phyloP scores from a whole-genome alignment of 2,888 invertebrate genomes.

The Eupeodes luniger region DNA sequence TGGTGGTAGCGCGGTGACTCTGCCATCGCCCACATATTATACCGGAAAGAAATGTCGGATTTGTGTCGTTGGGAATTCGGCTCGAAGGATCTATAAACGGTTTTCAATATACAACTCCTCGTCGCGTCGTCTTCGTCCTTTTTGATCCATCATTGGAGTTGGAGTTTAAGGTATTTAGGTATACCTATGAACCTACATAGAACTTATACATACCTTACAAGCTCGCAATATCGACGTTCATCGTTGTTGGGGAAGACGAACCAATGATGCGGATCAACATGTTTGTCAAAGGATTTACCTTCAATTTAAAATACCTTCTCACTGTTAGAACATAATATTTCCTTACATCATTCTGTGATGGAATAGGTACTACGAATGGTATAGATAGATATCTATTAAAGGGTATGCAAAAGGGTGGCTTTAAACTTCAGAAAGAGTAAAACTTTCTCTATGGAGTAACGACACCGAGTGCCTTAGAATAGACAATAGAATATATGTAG shows the following conservation, averaged over 20 bases:
- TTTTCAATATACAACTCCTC: conserved; percentile 57
- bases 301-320: conserved; percentile 66
- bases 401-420: background rate
- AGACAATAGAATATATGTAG: background rate
- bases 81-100: conserved; percentile 72
- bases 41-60: conserved; percentile 67
- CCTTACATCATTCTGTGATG: conserved; percentile 20
- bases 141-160: conserved; percentile 20
- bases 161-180: background rate
- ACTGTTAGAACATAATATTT: conserved; percentile 42
- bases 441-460: background rate
- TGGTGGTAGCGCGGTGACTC: background rate
- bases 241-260: conserved; percentile 17
- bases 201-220: background rate
- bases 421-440: background rate
- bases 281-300: conserved; percentile 70
- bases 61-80: conserved; percentile 70
- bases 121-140: background rate
- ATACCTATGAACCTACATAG: background rate
- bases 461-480: too few relatives aligned
- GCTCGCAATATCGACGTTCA: background rate
- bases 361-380: background rate
- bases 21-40: conserved; percentile 39
- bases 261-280: conserved; percentile 71
- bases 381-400: background rate